Percentiles rank a stretch among this genome's conserved stretches.
phyloP scores from a whole-genome alignment of 1,140 invertebrate genomes.

The Branchinecta lindahli region DNA sequence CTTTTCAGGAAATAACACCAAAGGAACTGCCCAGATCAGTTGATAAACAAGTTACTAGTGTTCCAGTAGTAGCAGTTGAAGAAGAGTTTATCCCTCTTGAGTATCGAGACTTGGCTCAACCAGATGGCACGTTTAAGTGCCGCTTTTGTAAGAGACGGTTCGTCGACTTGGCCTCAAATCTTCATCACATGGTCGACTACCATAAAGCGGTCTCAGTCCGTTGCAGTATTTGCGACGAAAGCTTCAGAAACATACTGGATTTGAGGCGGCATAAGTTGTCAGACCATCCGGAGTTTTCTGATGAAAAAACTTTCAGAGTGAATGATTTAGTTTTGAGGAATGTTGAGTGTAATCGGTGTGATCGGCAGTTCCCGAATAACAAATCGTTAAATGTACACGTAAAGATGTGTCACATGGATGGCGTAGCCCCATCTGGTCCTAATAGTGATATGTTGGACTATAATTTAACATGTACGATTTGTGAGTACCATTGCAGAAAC shows the following conservation, averaged over 20 bases:
- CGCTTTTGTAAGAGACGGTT: not conserved
- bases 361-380: not conserved
- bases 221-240: not conserved
- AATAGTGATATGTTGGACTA: not conserved
- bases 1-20: too few relatives aligned
- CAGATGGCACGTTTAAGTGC: not conserved
- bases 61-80: too few relatives aligned
- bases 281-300: not conserved
- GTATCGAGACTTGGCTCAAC: not conserved
- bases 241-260: not conserved
- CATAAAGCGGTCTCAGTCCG: not conserved
- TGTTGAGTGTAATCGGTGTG: not conserved
- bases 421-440: not conserved
- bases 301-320: not conserved
- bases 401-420: not conserved
- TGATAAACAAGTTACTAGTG: too few relatives aligned
- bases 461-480: not conserved
- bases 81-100: not conserved
- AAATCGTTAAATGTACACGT: not conserved
- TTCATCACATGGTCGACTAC: constrained; percentile 1
- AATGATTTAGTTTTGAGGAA: not conserved
- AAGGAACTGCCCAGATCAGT: too few relatives aligned
- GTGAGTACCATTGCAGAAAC: not conserved
- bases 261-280: not conserved
- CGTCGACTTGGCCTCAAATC: not conserved